Conservation (phyloP, 1,140 invertebrate species). For the Plodia interpunctella region DNA sequence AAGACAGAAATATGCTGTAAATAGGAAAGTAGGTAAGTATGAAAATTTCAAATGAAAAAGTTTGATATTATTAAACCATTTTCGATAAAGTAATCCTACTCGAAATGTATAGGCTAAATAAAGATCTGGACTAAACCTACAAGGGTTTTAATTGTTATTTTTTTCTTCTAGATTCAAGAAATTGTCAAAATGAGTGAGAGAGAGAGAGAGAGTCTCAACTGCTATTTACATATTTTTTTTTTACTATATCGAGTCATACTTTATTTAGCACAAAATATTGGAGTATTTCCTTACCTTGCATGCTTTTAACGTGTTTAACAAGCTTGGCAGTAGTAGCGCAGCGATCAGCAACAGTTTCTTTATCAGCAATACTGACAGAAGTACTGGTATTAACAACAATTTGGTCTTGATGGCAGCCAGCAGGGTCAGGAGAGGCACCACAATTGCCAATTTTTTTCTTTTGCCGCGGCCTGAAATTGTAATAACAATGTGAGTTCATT, state of each 20-base stretch:
- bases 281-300: slow-evolving; percentile 75
- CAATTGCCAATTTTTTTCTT: slow-evolving; percentile 80
- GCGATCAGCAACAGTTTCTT: slow-evolving; percentile 83
- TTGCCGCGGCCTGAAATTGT: slow-evolving; percentile 67
- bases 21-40: no score
- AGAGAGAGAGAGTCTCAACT: no score
- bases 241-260: no score
- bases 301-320: slow-evolving; percentile 80
- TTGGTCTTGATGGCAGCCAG: slow-evolving; percentile 81
- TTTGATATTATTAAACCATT: no score
- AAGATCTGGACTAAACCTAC: no score
- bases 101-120: no score
- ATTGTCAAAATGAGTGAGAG: no score
- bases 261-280: not conserved
- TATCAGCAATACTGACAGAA: slow-evolving; percentile 81
- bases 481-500: no score
- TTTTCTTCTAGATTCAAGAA: not conserved
- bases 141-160: no score
- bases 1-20: no score
- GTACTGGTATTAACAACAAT: slow-evolving; percentile 79
- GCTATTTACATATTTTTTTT: no score
- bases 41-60: not conserved
- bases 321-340: slow-evolving; percentile 79
- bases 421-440: slow-evolving; percentile 80
- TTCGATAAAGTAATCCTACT: no score